Evolutionary conservation across 1,140 invertebrate genomes (phyloP).

Genomic region (Drosophila subobscura): DNA sequence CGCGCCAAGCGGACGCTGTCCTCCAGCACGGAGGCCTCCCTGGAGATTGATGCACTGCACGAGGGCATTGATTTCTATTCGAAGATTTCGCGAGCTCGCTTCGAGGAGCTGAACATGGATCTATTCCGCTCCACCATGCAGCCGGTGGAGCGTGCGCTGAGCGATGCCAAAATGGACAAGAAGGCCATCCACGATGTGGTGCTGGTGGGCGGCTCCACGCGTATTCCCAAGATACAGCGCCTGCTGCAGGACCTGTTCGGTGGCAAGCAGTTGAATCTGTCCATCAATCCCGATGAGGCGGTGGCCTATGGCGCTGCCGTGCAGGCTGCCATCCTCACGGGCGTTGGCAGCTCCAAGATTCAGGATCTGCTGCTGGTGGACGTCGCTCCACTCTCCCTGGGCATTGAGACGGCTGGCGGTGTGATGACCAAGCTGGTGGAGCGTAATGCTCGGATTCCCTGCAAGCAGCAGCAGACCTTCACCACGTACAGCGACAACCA

Average conservation of each 20-base stretch:
- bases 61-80: constrained; percentile 94
- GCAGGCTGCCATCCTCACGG: constrained; percentile 90
- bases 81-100: constrained; percentile 92
- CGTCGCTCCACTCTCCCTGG: constrained; percentile 88
- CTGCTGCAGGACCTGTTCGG: constrained; percentile 87
- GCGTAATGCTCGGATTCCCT: constrained; percentile 89
- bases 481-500: constrained; percentile 88
- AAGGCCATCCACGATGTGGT: constrained; percentile 87
- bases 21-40: constrained; percentile 87
- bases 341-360: constrained; percentile 88
- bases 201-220: constrained; percentile 87
- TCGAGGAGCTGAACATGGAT: constrained; percentile 94
- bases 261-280: constrained; percentile 88
- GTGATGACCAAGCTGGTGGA: constrained; percentile 88
- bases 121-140: constrained; percentile 89
- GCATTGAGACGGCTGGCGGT: constrained; percentile 89
- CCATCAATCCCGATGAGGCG: constrained; percentile 92
- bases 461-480: constrained; percentile 88
- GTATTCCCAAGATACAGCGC: constrained; percentile 88
- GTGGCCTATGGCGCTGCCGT: constrained; percentile 90
- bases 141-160: constrained; percentile 89
- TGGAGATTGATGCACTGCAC: constrained; percentile 91
- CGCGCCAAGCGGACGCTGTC: constrained; percentile 88
- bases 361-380: constrained; percentile 91
- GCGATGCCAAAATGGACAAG: constrained; percentile 91